These are phyloP conservation scores for Drosophila lacteicornis DNA, from an alignment of 1,140 invertebrate genomes.

Conservation along the genomic window DNA sequence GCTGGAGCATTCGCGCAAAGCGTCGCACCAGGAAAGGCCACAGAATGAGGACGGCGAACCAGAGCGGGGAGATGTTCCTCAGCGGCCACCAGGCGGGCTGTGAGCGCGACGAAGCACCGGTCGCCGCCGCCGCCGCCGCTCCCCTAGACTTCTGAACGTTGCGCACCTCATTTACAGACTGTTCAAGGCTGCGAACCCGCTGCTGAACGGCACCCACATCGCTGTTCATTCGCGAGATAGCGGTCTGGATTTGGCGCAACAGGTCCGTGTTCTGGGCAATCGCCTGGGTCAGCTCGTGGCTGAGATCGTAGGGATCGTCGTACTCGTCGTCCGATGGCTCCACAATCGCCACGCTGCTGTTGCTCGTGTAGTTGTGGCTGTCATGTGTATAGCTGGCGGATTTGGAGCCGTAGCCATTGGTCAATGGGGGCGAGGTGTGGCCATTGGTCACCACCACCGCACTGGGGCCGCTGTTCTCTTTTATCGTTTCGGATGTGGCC, in stretches of 20 bases:
- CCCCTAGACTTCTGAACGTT: constrained; percentile 36
- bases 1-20: constrained; percentile 54
- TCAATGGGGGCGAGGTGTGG: constrained; percentile 43
- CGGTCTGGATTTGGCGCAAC: constrained; percentile 83
- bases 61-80: constrained; percentile 86
- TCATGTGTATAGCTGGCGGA: constrained; percentile 36
- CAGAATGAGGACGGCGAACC: constrained; percentile 86
- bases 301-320: constrained; percentile 90
- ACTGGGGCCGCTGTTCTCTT: constrained; percentile 24
- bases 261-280: constrained; percentile 66
- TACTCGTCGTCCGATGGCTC: constrained; percentile 91
- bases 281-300: constrained; percentile 67
- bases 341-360: constrained; percentile 85
- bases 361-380: constrained; percentile 71
- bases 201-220: constrained; percentile 85
- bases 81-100: constrained; percentile 86
- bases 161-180: constrained; percentile 63
- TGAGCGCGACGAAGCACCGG: background rate
- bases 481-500: constrained; percentile 11
- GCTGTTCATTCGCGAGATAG: constrained; percentile 84
- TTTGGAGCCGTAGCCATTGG: constrained; percentile 57
- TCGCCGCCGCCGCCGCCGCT: constrained; percentile 1
- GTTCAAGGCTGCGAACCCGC: constrained; percentile 84
- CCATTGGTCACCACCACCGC: constrained; percentile 38
- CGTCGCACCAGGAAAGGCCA: constrained; percentile 87